These are phyloP conservation scores for Ips nitidus DNA, from an alignment of 1,140 invertebrate species.

Conservation along the genomic window DNA sequence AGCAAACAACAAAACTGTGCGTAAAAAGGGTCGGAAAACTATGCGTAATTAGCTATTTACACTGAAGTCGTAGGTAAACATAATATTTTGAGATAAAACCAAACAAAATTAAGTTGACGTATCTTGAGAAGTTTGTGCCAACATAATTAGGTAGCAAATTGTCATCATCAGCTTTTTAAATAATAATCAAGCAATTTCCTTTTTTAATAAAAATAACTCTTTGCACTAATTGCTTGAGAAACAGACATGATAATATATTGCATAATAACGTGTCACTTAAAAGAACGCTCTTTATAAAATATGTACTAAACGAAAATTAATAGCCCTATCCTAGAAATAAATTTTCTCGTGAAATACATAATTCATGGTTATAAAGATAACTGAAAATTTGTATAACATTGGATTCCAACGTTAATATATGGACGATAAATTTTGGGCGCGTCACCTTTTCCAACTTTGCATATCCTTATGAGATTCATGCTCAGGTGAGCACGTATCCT, in stretches of 20 bases:
- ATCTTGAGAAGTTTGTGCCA: too few relatives aligned
- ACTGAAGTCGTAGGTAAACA: too few relatives aligned
- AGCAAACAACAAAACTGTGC: too few relatives aligned
- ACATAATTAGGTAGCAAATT: too few relatives aligned
- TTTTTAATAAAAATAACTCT: too few relatives aligned
- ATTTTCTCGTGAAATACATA: constrained; percentile 27
- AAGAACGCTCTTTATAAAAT: constrained; percentile 4
- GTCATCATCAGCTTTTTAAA: too few relatives aligned
- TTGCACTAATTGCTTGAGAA: too few relatives aligned
- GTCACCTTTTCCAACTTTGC: constrained; percentile 29
- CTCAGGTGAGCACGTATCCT: constrained; percentile 27
- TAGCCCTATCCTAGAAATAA: constrained; percentile 20
- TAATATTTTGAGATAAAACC: too few relatives aligned
- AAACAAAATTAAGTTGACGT: too few relatives aligned
- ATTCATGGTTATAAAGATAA: constrained; percentile 38
- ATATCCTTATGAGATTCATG: constrained; percentile 33
- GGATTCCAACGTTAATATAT: constrained; percentile 35
- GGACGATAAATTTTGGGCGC: constrained; percentile 30
- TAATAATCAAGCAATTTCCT: too few relatives aligned
- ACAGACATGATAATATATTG: neutral
- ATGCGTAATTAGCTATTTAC: too few relatives aligned
- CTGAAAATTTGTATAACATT: constrained; percentile 35
- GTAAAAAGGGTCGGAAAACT: too few relatives aligned
- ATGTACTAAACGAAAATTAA: constrained; percentile 20
- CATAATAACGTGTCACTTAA: constrained; percentile 4